A percentile compares a stretch with the other conserved stretches of the same genome.
Conservation (phyloP, 2,113 vertebrate genomes). For the Hippocampus comes region DNA sequence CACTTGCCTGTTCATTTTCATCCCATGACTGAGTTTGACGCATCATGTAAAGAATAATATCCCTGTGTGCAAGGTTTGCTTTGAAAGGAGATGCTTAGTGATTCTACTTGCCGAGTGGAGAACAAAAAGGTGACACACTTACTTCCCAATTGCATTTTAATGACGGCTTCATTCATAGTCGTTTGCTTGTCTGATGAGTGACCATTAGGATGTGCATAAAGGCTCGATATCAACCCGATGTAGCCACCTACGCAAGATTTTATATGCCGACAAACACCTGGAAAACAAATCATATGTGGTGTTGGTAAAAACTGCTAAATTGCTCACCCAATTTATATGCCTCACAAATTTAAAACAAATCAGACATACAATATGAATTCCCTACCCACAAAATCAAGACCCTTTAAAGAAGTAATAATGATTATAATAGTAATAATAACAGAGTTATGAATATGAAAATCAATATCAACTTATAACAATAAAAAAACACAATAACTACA, state of each 20-base stretch:
- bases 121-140: conserved; percentile 11
- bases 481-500: not conserved
- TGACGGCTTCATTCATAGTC: conserved; percentile 13
- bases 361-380: no score
- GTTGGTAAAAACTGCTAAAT: no score
- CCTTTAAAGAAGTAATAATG: no score
- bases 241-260: no score
- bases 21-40: not conserved
- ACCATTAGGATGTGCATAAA: not conserved
- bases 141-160: conserved; percentile 21
- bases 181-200: not conserved
- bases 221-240: not conserved
- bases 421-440: no score
- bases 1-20: not conserved
- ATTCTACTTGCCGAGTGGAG: conserved; percentile 31
- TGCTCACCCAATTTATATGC: no score
- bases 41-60: conserved; percentile 7
- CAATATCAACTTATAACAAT: no score
- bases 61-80: not conserved
- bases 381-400: no score
- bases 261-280: no score
- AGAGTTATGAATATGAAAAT: no score
- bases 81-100: conserved; percentile 25
- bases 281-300: no score
- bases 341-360: no score